Conservation (phyloP, 2,797 vertebrate genomes). For the Pseudotriccus pelzelni region DNA sequence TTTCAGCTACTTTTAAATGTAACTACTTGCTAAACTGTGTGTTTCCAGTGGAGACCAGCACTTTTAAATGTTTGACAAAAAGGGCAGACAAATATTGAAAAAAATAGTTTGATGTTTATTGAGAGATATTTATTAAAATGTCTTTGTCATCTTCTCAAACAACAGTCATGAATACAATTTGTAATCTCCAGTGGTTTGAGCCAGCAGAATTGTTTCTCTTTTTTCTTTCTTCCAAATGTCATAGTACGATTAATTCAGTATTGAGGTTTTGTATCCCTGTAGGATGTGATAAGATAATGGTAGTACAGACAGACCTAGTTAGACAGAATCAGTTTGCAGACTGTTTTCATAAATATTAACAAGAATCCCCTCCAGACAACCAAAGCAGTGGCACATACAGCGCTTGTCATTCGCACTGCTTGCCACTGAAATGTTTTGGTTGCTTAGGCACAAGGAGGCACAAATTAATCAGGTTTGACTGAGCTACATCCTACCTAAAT, state of each 20-base stretch:
- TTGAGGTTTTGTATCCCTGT: not conserved
- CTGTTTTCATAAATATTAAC: constrained; percentile 53
- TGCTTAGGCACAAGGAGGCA: constrained; percentile 18
- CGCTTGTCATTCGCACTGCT: not conserved
- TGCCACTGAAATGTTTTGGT: constrained; percentile 24
- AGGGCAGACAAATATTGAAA: not conserved
- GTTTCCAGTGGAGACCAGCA: not conserved
- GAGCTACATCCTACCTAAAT: not conserved
- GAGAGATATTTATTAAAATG: constrained; percentile 7
- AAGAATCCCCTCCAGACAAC: constrained; percentile 17
- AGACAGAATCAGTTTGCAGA: constrained; percentile 13
- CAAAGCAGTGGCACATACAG: not conserved
- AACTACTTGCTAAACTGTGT: not conserved
- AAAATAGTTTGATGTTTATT: not conserved
- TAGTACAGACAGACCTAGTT: constrained; percentile 25
- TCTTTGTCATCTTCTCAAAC: not conserved
- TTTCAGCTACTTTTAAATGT: not conserved
- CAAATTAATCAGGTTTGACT: constrained; percentile 56
- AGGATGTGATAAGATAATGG: constrained; percentile 33
- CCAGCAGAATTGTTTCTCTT: not conserved
- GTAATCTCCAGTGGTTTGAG: not conserved
- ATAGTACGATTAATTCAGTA: not conserved
- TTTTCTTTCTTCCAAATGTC: not conserved
- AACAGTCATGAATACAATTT: not conserved
- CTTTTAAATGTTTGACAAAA: not conserved